Evolutionary conservation across 1,140 invertebrate genomes (phyloP).

Genomic region (Lasioglossum albipes): DNA sequence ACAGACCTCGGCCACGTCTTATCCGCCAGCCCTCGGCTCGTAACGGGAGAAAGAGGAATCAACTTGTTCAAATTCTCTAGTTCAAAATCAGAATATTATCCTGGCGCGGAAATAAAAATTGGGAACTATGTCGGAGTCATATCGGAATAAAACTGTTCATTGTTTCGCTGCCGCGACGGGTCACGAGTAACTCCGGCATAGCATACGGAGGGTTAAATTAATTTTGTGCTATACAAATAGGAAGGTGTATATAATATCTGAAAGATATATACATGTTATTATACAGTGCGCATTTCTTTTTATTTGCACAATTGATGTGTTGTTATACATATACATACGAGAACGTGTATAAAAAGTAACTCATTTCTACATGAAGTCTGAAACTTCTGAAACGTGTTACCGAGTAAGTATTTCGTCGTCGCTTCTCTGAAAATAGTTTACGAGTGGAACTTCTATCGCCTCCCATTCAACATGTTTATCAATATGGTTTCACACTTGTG

Average conservation of each 20-base stretch:
- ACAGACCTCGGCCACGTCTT: no score
- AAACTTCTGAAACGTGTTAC: slow-evolving; percentile 16
- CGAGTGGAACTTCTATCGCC: slow-evolving; percentile 32
- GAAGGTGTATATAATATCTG: not conserved
- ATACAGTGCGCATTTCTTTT: slow-evolving; percentile 51
- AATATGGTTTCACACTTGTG: slow-evolving; percentile 34
- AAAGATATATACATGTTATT: not conserved
- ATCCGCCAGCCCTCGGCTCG: no score
- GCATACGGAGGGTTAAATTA: no score
- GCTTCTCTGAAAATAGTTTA: slow-evolving; percentile 22
- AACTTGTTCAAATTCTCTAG: no score
- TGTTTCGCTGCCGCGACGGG: no score
- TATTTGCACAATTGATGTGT: slow-evolving; percentile 49
- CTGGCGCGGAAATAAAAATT: no score
- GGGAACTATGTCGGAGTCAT: no score
- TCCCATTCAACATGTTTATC: slow-evolving; percentile 53
- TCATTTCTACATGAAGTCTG: slow-evolving; percentile 13
- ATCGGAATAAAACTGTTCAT: no score
- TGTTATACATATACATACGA: slow-evolving; percentile 51
- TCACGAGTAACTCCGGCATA: no score
- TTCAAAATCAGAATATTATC: no score
- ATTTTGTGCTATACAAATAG: not conserved
- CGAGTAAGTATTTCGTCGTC: slow-evolving; percentile 40
- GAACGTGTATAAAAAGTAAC: slow-evolving; percentile 48
- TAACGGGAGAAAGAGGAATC: no score